A percentile compares a stretch with the other conserved stretches of the same genome.
These are phyloP conservation scores for Apamea sordens DNA, from an alignment of 2,888 invertebrate genomes.

Conservation along the genomic window DNA sequence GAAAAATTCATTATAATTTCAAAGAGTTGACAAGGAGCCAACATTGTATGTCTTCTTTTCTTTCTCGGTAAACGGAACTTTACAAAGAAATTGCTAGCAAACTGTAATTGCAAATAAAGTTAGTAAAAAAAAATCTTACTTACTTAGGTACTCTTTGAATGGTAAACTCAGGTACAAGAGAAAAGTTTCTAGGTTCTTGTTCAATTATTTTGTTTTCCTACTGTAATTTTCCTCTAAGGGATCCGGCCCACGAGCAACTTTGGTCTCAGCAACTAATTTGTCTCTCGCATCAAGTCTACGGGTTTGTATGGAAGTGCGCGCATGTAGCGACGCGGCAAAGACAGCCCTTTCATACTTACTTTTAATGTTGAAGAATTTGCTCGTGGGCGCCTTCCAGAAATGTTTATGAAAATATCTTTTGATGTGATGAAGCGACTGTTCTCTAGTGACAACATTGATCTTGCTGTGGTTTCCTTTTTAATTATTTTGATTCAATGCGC, in stretches of 20 bases:
- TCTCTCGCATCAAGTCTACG: background rate
- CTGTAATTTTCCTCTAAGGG: background rate
- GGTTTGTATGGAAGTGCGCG: background rate
- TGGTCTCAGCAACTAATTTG: background rate
- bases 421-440: background rate
- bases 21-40: slow-evolving; percentile 9
- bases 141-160: background rate
- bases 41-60: slow-evolving; percentile 21
- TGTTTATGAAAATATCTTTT: background rate
- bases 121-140: background rate
- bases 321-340: background rate
- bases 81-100: slow-evolving; percentile 6
- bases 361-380: background rate
- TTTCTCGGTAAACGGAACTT: background rate
- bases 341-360: background rate
- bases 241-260: background rate
- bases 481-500: background rate
- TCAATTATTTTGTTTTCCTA: background rate
- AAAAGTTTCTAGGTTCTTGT: background rate
- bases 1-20: slow-evolving; percentile 6
- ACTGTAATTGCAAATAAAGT: slow-evolving; percentile 13
- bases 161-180: background rate
- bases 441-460: background rate
- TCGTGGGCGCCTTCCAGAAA: background rate
- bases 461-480: too few species aligned